Base-by-base conservation (phyloP, 37 sponge, comb jelly and placozoan genomes). In the Beroe ovata region DNA sequence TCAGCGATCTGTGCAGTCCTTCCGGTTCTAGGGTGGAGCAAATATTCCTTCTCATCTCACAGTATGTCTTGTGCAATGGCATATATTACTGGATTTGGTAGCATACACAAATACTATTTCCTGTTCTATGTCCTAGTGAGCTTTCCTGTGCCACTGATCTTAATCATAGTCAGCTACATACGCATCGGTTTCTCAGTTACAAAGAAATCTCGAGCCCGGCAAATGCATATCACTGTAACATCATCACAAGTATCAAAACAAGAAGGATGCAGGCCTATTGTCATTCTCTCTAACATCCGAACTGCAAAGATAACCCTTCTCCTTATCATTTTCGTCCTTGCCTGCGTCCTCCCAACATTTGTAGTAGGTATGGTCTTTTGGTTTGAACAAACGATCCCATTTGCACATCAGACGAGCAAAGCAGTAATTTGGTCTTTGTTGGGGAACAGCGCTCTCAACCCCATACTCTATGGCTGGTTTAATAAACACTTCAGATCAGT, bases 41-140 rank as follows among this genome's bases (percentile, higher is more conserved):
- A 42, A 1, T 77, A 77, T 36, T 39, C 58, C 84, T 77, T 77
- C 84, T 77, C 84, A 1, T 21, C 35, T 21, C 84, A 77, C 84
- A 77, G 84, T 26, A 77, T 77, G 84, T 77, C 84, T 22, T 77
- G 84, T 77, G 84, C 84, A 1, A 77, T 77, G 84, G 21, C 47
- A 8, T 77, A 23, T 25, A 19, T 77, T 19, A 39, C n/a, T 6
- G 84, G 84, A 2, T 77, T 77, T 35, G 38, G 41, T 1, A 41
- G 28, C 47, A 8, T 77, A 6, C 39, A 77, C 54, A 77, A 77
- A 35, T 77, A 77, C 54, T 77, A 77, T 58, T 77, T 77, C 84
- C 58, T 77, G 14, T 77, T 77, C 58, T 77, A 77, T 42, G 84
- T 77, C 28, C 3, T 77, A 8, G 84, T 77, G 25, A 47, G 58